These are phyloP conservation scores for Crotalus viridis DNA, from an alignment of 2,113 vertebrate genomes.

Conservation along the genomic window DNA sequence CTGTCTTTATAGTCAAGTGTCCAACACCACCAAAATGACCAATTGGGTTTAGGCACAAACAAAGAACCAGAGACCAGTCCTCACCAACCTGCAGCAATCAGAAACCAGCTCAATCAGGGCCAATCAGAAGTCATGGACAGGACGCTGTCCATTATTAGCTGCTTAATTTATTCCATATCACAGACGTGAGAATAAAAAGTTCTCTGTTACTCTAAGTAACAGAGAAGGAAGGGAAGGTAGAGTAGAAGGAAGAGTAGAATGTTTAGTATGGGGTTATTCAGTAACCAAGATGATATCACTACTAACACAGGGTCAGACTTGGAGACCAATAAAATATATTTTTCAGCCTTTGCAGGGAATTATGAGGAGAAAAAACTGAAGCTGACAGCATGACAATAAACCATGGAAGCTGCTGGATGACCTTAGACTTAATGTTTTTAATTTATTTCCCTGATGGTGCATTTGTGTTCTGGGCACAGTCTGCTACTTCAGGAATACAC, in stretches of 20 bases:
- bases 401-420: neutral
- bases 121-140: neutral
- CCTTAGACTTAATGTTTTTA: neutral
- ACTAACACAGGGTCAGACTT: neutral
- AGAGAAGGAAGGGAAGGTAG: too few relatives aligned
- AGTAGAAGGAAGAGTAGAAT: neutral
- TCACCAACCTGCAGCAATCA: neutral
- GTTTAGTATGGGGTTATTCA: neutral
- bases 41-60: neutral
- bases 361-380: neutral
- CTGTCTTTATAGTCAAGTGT: neutral
- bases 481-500: neutral
- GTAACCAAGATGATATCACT: neutral
- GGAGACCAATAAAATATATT: neutral
- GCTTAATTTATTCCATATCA: neutral
- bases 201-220: neutral
- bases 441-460: accelerated
- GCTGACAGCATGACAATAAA: neutral
- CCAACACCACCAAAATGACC: neutral
- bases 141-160: neutral
- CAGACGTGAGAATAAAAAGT: neutral
- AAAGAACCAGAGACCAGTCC: neutral
- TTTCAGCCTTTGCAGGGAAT: accelerated
- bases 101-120: neutral
- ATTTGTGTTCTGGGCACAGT: accelerated